Conservation (phyloP, 2,113 vertebrate genomes). For the Thermophis baileyi region DNA sequence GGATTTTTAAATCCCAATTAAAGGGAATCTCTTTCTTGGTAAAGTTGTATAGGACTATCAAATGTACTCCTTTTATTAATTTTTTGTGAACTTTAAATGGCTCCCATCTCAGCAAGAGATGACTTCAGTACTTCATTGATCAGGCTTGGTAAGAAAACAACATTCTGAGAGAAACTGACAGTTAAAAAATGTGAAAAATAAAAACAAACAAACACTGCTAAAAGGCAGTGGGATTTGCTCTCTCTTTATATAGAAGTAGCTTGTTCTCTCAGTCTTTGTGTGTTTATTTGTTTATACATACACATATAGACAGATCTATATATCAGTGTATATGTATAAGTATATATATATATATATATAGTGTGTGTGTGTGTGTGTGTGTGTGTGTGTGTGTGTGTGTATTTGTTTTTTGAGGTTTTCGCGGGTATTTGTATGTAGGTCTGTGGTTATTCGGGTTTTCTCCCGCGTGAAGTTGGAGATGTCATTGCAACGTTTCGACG, state of each 20-base stretch:
- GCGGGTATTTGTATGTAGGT: no score
- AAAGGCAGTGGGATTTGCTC: background rate
- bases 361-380: background rate
- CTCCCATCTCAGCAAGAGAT: background rate
- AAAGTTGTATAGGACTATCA: background rate
- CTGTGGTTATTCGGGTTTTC: no score
- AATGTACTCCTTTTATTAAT: background rate
- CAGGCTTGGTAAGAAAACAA: background rate
- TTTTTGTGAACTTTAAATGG: background rate
- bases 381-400: no score
- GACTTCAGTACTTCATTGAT: background rate
- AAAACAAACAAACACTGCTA: background rate
- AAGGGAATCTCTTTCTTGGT: background rate
- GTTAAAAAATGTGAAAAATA: background rate
- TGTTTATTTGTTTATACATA: background rate
- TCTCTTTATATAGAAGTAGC: background rate
- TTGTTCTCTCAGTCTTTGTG: background rate
- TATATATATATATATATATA: background rate
- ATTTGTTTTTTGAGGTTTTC: no score
- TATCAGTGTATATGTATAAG: no score
- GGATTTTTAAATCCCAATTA: background rate
- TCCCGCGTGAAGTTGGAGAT: no score
- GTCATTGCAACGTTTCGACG: no score
- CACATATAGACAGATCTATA: background rate
- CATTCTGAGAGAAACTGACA: background rate